These are phyloP conservation scores for Zaprionus ghesquierei DNA, from an alignment of 1,140 invertebrate species.

Conservation along the genomic window DNA sequence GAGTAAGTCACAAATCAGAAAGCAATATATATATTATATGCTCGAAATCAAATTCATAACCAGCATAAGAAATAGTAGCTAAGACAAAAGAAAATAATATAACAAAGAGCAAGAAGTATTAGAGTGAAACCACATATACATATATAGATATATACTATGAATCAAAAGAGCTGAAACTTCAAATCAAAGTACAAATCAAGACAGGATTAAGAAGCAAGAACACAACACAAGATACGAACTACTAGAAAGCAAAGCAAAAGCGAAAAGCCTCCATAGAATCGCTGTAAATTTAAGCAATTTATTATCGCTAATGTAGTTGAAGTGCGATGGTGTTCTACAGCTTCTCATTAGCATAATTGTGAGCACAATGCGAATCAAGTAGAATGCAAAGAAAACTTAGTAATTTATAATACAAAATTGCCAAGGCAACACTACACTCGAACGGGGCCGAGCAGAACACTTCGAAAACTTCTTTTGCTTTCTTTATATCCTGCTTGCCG, in stretches of 20 bases:
- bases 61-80: neutral
- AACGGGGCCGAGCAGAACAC: neutral
- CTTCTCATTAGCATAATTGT: neutral
- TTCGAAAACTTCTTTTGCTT: neutral
- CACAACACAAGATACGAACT: neutral
- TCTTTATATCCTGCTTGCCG: neutral
- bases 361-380: neutral
- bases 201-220: neutral
- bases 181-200: neutral
- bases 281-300: neutral
- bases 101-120: too few species aligned
- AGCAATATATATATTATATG: too few species aligned
- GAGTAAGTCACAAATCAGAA: too few species aligned
- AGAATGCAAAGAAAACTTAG: neutral
- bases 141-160: too few species aligned
- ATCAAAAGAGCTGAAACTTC: too few species aligned
- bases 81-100: neutral
- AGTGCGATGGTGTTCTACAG: neutral
- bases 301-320: neutral
- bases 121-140: too few species aligned
- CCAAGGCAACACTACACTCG: neutral
- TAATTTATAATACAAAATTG: neutral
- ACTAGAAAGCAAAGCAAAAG: neutral
- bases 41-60: too few species aligned
- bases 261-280: neutral